These are phyloP conservation scores for Campylorhamphus procurvoides DNA, from an alignment of 2,113 vertebrate genomes.

Conservation along the genomic window DNA sequence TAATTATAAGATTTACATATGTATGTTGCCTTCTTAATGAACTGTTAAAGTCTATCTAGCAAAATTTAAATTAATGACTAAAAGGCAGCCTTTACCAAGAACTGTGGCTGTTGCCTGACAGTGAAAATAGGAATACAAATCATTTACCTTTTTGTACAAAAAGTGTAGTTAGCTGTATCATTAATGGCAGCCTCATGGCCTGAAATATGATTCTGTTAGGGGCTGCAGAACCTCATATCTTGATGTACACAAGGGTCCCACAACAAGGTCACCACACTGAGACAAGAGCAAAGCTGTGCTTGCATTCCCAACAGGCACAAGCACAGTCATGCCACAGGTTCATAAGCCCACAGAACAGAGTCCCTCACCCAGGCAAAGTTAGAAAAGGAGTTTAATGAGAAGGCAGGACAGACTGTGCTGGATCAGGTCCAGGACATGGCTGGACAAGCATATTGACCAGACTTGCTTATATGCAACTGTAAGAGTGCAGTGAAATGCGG, in stretches of 20 bases:
- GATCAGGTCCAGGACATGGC: neutral
- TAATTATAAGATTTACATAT: neutral
- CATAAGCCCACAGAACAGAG: too few relatives aligned
- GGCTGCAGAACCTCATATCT: neutral
- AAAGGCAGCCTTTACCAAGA: neutral
- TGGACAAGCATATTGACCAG: accelerated
- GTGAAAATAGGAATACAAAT: neutral
- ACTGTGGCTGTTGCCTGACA: neutral
- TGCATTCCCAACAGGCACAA: neutral
- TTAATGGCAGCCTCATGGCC: neutral
- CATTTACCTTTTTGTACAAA: neutral
- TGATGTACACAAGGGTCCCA: neutral
- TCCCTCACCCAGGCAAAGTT: neutral
- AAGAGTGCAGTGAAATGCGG: neutral
- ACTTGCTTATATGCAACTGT: neutral
- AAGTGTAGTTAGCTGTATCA: neutral
- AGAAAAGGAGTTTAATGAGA: neutral
- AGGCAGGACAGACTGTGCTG: neutral
- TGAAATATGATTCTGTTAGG: neutral
- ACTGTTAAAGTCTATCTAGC: neutral
- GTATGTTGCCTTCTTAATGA: neutral
- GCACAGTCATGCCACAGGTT: neutral
- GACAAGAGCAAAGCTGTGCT: neutral
- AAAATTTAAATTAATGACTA: neutral
- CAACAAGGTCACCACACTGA: accelerated